Base-by-base conservation (phyloP, 2,113 vertebrate genomes). In the Myotis davidii region DNA sequence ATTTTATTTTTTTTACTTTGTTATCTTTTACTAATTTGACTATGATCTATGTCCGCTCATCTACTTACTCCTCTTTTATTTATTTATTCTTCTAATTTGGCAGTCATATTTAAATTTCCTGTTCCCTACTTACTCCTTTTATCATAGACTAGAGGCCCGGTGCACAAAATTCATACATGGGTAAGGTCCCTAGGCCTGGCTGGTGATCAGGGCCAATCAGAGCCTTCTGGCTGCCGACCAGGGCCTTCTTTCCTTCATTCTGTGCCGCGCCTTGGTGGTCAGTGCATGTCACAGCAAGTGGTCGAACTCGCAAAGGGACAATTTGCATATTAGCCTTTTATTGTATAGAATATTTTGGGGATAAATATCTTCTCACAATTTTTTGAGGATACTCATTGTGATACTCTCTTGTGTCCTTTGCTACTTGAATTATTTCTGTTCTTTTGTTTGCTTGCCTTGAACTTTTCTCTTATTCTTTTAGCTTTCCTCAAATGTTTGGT, bases 401-500 rank as follows among this genome's bases (percentile, higher is more conserved):
- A 90, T 72, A 70, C n/a, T 65, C 9, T 85, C 52, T 86, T 39
- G 69, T 29, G 9, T 76, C 50, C 73, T 74, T 50, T 78, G 23
- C 34, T 54, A 27, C 50, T 78, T 90, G 42, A 79, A 91, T 42
- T 29, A n/a, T 84, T 85, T 96, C 54, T 81, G 11, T 74, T 69
- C 11, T 93, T 84, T 85, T 34, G 11, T 82, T 95, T 93, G 50
- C 52, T 90, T 91, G 42, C 17, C 42, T 85, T 85, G 73, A 16
- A 17, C 11, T 85, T 94, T 73, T 64, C 25, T 61, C 56, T 67
- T 59, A 27, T 29, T 13, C 29, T 85, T 74, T 94, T 56, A 25
- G 50, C 34, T 81, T 88, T 87, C 77, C 42, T 88, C 65, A 88
- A n/a, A 70, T 64, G 20, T 64, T 88, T 88, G 81, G 61, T 96